These are phyloP conservation scores for Zaprionus taronus DNA, from an alignment of 1,140 invertebrate species.

Conservation along the genomic window DNA sequence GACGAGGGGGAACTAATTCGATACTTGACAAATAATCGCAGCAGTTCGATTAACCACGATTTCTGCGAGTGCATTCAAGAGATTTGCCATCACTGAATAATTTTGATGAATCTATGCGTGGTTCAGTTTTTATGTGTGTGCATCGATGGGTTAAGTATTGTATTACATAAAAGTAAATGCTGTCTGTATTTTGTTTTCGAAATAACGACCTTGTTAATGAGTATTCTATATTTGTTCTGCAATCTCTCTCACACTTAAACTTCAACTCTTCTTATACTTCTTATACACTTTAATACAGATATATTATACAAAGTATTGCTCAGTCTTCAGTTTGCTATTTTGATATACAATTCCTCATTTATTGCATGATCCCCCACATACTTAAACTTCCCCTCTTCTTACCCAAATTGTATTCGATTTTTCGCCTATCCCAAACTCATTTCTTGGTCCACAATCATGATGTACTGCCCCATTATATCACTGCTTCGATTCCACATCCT, in stretches of 20 bases:
- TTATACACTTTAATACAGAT: too few relatives aligned
- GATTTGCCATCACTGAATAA: background rate
- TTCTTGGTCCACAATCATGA: background rate
- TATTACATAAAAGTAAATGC: too few relatives aligned
- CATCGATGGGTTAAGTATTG: too few relatives aligned
- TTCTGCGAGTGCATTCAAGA: background rate
- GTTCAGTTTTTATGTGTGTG: too few relatives aligned
- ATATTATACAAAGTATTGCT: too few relatives aligned
- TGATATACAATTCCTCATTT: background rate
- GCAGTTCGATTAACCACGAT: conserved; percentile 1
- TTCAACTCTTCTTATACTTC: too few relatives aligned
- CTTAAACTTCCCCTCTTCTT: background rate
- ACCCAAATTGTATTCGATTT: background rate
- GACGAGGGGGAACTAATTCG: background rate
- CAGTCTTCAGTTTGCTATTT: too few relatives aligned
- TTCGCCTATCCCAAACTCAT: background rate
- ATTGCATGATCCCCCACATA: background rate
- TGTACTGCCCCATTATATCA: conserved; percentile 13
- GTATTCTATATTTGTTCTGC: too few relatives aligned
- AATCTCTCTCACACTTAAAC: too few relatives aligned
- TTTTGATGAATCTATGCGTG: background rate
- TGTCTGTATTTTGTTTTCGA: too few relatives aligned
- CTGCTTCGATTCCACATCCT: background rate
- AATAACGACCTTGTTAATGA: too few relatives aligned
- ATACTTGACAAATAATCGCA: conserved; percentile 6